Base-by-base conservation (phyloP, 2,113 vertebrate genomes). In the Channa argus region DNA sequence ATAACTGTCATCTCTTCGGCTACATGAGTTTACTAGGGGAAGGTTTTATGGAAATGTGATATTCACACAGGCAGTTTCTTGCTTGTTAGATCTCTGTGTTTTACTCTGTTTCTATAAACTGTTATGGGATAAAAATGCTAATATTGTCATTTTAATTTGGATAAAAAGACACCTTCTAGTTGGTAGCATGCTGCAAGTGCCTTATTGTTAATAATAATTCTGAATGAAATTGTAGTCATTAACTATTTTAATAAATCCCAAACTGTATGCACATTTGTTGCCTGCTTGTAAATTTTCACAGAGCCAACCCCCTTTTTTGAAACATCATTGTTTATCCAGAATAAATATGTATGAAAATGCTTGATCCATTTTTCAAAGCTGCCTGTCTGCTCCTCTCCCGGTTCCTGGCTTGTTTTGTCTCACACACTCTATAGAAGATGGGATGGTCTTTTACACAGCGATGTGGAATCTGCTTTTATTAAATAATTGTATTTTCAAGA, bases 301-400 rank as follows among this genome's bases (percentile, higher is more conserved):
- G 60, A 67, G 56, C 24, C 39, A 10, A 24, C 24, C 12, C 8
- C 53, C 6, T 67, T 75, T 75, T 60, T 56, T 81, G 36, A 66
- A 71, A 66, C 45, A 34, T 69, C 15, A 44, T 62, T 51, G 64
- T 53, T 74, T 74, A 71, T 78, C 46, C 45, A 60, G 47, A 38
- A 67, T 58, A 63, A 71, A 82, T 78, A 67, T 75, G 75, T 55
- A 79, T 74, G 56, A 52, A 62, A 74, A 74, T 44, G 10, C 4
- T 2, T 59, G 49, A 74, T 71, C 15, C 8, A 33, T 66, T 77
- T 52, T 61, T 38, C 43, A 24, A 55, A 69, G 73, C 54, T 70
- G 38, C 52, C 58, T 63, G 24, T 72, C 52, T 39, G 47, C 53
- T 47, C 7, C 14, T 49, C 47, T 73, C 54, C 75, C 36, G 39